phyloP scores from a whole-genome alignment of 2,113 vertebrate species.

The Corythornis vintsioides region DNA sequence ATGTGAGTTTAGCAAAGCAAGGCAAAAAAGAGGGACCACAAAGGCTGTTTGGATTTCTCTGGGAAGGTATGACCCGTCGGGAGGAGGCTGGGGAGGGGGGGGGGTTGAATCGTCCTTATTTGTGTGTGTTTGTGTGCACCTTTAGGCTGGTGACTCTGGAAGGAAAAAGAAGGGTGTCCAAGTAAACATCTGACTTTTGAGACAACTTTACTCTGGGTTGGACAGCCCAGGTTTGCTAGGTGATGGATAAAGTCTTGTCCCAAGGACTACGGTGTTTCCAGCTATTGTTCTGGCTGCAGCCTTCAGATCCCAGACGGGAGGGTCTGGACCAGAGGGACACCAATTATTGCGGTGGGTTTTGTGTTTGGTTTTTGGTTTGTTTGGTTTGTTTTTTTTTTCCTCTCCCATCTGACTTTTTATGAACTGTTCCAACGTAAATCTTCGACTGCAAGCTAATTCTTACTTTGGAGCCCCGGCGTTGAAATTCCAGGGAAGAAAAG shows the following conservation, averaged over 20 bases:
- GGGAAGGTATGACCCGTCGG: background rate
- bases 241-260: background rate
- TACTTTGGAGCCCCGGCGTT: background rate
- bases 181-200: background rate
- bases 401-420: background rate
- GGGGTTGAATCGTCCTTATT: background rate
- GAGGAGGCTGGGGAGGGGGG: too few relatives aligned
- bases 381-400: background rate
- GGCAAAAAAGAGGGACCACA: background rate
- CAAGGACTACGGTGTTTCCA: background rate
- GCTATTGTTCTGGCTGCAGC: slow-evolving; percentile 11
- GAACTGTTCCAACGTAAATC: background rate
- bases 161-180: background rate
- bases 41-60: background rate
- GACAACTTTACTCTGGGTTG: background rate
- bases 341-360: background rate
- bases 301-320: background rate
- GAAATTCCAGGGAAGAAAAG: background rate
- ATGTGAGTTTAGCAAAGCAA: background rate
- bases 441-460: background rate
- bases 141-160: background rate
- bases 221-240: background rate
- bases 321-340: background rate
- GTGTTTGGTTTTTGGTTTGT: background rate
- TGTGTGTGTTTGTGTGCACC: background rate